Conservation (phyloP, 2,888 invertebrate species). For the Hymenopus coronatus region DNA sequence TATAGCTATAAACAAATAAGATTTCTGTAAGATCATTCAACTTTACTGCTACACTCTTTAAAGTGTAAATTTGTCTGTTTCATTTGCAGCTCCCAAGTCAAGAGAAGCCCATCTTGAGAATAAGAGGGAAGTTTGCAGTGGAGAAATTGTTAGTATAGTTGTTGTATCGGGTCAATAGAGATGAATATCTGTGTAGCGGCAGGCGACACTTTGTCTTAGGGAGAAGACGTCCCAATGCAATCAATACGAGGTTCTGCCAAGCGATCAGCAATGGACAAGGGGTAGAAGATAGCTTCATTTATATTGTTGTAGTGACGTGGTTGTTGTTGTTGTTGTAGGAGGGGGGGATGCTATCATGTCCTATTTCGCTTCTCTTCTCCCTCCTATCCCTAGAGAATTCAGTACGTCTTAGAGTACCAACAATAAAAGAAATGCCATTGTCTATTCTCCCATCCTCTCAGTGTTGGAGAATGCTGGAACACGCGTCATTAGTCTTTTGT, state of each 20-base stretch:
- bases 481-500: neutral
- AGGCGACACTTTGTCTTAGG: neutral
- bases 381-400: neutral
- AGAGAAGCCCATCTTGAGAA: neutral
- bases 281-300: slow-evolving; percentile 11
- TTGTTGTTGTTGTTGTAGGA: neutral
- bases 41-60: no score
- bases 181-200: neutral
- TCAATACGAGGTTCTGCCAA: neutral
- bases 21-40: no score
- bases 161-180: neutral
- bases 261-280: slow-evolving; percentile 12
- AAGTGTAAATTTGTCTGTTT: no score
- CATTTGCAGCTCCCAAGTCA: neutral
- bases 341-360: neutral
- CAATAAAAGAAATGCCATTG: neutral
- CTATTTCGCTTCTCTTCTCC: neutral
- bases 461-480: neutral
- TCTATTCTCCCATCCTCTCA: neutral
- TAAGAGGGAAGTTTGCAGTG: neutral
- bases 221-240: slow-evolving; percentile 6
- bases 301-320: neutral
- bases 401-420: neutral
- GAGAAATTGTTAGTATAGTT: neutral
- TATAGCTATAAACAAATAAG: no score